These are phyloP conservation scores for Ophiothrix spiculata DNA, from an alignment of 35 echinoderm and acorn worm genomes.

Conservation along the genomic window DNA sequence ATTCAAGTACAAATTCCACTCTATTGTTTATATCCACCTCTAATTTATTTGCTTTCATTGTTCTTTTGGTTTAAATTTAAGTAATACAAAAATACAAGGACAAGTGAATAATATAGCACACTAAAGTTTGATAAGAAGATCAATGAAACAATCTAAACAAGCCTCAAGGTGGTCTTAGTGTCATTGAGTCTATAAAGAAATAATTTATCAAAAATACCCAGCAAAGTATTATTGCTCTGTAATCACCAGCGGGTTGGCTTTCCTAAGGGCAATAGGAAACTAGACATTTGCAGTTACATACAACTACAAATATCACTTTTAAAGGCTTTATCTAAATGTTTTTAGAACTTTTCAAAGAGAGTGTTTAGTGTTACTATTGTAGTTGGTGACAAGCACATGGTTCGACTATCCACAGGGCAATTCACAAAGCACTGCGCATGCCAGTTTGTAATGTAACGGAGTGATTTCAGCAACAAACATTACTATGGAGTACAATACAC, in stretches of 20 bases:
- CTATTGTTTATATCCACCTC: too few relatives aligned
- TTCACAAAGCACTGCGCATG: neutral
- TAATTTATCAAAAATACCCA: neutral
- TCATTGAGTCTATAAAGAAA: neutral
- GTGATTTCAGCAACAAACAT: neutral
- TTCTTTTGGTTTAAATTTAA: too few relatives aligned
- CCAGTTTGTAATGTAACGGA: neutral
- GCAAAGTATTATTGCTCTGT: neutral
- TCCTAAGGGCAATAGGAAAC: neutral
- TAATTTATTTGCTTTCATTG: too few relatives aligned
- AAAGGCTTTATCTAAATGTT: neutral
- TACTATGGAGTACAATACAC: conserved; percentile 2
- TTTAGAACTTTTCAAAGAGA: conserved; percentile 6
- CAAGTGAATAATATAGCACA: too few relatives aligned
- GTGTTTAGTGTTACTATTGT: conserved; percentile 8
- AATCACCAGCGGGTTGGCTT: neutral
- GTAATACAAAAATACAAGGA: too few relatives aligned
- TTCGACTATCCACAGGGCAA: neutral
- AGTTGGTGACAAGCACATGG: conserved; percentile 3
- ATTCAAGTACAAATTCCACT: too few relatives aligned
- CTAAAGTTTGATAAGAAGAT: too few relatives aligned
- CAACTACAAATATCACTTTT: conserved; percentile 13
- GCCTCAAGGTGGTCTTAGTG: neutral
- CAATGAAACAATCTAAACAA: neutral
- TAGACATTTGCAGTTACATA: neutral